phyloP scores from a whole-genome alignment of 2,797 vertebrate genomes.

The Paramormyrops hopkinsi region DNA sequence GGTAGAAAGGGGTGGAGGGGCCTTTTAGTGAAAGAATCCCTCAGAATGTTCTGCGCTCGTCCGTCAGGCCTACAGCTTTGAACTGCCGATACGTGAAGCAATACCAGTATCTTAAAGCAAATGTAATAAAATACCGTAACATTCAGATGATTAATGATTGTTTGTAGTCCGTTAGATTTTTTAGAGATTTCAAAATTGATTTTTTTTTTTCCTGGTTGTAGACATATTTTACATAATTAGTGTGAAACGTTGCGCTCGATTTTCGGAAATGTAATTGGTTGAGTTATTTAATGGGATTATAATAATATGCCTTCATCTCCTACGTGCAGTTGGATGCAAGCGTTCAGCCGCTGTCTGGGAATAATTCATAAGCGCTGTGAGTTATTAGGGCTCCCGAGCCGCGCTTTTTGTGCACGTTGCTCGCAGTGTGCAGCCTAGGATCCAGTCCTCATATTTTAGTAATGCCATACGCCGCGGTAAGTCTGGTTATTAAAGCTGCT shows the following conservation, averaged over 20 bases:
- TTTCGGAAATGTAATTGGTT: conserved; percentile 14
- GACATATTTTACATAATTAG: conserved; percentile 9
- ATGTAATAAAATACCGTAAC: neutral
- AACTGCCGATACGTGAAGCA: neutral
- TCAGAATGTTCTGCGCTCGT: neutral
- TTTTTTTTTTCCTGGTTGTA: conserved; percentile 5
- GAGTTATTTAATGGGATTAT: conserved; percentile 10
- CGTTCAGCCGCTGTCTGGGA: conserved; percentile 12
- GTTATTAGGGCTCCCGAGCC: conserved; percentile 13
- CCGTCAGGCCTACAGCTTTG: neutral
- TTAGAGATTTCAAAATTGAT: conserved; percentile 6
- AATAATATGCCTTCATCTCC: conserved; percentile 1
- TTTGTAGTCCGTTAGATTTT: neutral
- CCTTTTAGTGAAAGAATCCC: neutral
- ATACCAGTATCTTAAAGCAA: neutral
- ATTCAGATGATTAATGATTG: neutral
- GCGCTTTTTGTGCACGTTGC: neutral
- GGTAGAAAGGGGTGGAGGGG: neutral
- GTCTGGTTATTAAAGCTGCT: conserved; percentile 21
- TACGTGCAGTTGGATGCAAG: neutral
- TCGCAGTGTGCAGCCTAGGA: neutral
- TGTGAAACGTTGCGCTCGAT: neutral
- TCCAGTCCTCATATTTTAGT: conserved; percentile 17
- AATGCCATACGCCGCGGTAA: conserved; percentile 15
- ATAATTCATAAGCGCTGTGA: conserved; percentile 17